Evolutionary conservation across 2,797 vertebrate species (phyloP).

Genomic region (Telmatherina bonti): DNA sequence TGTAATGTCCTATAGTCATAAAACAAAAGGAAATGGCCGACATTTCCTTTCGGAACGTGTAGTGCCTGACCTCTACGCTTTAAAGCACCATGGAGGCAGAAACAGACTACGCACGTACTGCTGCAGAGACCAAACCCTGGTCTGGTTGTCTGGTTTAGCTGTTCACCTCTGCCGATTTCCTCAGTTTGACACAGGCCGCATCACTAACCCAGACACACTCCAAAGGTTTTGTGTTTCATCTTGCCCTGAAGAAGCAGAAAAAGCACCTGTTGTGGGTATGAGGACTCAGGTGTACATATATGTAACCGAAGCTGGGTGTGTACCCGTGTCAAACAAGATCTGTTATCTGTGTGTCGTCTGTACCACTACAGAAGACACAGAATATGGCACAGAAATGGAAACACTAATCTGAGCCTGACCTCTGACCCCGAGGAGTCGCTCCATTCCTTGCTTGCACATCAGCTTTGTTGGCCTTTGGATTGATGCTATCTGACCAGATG

Average conservation of each 20-base stretch:
- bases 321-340: conserved; percentile 51
- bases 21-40: conserved; percentile 60
- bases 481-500: conserved; percentile 63
- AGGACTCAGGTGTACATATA: conserved; percentile 53
- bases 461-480: conserved; percentile 56
- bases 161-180: conserved; percentile 33
- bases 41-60: conserved; percentile 59
- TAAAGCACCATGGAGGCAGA: conserved; percentile 47
- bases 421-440: conserved; percentile 56
- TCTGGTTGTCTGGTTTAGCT: conserved; percentile 30
- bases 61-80: conserved; percentile 45
- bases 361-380: conserved; percentile 62
- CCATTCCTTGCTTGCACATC: conserved; percentile 35
- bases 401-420: conserved; percentile 68
- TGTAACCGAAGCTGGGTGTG: conserved; percentile 72
- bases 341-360: conserved; percentile 67
- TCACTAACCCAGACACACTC: conserved; percentile 72
- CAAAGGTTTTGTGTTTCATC: conserved; percentile 70
- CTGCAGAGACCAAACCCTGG: conserved; percentile 20
- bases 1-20: conserved; percentile 48
- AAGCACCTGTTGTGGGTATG: conserved; percentile 70
- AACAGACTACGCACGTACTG: conserved; percentile 37
- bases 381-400: conserved; percentile 65
- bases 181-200: conserved; percentile 14
- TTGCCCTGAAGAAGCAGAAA: conserved; percentile 58